These are phyloP conservation scores for Xerus inauris DNA, from an alignment of 2,113 vertebrate genomes.

Conservation along the genomic window DNA sequence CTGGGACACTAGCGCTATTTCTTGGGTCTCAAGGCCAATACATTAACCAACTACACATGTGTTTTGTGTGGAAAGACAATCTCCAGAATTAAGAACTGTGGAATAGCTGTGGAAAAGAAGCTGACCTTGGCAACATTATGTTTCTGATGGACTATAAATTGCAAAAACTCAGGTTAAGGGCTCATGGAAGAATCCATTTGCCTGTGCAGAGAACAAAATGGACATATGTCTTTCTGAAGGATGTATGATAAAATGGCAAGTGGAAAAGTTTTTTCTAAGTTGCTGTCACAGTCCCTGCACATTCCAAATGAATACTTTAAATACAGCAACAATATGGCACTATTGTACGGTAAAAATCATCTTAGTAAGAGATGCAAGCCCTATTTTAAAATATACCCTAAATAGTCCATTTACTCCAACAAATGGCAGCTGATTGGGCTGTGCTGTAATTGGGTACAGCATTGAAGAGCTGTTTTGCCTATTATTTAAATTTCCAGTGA, in stretches of 20 bases:
- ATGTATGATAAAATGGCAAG: constrained; percentile 64
- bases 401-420: constrained; percentile 81
- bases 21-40: not conserved
- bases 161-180: constrained; percentile 13
- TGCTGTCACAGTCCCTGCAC: constrained; percentile 71
- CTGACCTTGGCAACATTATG: not conserved
- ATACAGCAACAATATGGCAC: constrained; percentile 77
- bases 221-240: constrained; percentile 6
- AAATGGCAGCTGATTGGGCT: constrained; percentile 82
- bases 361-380: constrained; percentile 72
- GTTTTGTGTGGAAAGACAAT: not conserved
- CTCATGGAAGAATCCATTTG: not conserved
- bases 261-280: constrained; percentile 72
- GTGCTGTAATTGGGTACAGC: constrained; percentile 79
- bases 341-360: constrained; percentile 76
- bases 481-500: constrained; percentile 80
- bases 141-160: not conserved
- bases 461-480: constrained; percentile 76
- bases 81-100: not conserved
- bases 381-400: constrained; percentile 80
- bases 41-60: not conserved
- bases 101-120: not conserved
- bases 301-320: constrained; percentile 76
- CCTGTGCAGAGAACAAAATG: constrained; percentile 27
- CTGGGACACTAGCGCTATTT: not conserved